Percentiles rank a stretch among this genome's conserved stretches.
Conservation (phyloP, 2,113 vertebrate species). For the Saccopteryx leptura region DNA sequence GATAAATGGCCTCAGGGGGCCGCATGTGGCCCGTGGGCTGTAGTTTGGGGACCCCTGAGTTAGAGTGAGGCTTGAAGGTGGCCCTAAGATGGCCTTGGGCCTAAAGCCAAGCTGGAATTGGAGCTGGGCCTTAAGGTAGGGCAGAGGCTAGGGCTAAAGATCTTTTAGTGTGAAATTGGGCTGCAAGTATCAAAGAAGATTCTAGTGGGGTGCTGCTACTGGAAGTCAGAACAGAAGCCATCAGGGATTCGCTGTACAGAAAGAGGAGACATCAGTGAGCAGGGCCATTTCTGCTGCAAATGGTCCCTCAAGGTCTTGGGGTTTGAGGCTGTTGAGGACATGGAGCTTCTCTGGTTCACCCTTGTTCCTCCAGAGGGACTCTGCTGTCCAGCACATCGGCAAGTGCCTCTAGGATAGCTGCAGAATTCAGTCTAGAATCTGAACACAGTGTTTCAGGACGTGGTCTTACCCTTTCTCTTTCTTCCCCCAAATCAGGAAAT, state of each 20-base stretch:
- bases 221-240: not conserved
- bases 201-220: not conserved
- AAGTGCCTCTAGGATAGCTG: not conserved
- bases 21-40: no score
- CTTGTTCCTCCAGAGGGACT: not conserved
- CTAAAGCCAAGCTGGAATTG: no score
- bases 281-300: not conserved
- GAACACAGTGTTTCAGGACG: not conserved
- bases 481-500: not conserved
- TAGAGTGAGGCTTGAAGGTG: no score
- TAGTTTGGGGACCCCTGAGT: no score
- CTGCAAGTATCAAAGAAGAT: not conserved
- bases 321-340: not conserved
- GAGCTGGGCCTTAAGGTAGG: not conserved
- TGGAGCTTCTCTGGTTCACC: not conserved
- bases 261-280: not conserved
- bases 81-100: not conserved
- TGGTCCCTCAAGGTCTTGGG: not conserved
- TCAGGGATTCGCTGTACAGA: not conserved
- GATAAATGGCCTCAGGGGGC: no score
- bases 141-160: not conserved
- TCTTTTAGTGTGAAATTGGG: not conserved
- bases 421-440: not conserved
- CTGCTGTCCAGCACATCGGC: not conserved
- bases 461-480: not conserved